A percentile compares a stretch with the other conserved stretches of the same genome.
These are phyloP conservation scores for Aethes cnicana DNA, from an alignment of 2,888 invertebrate genomes.

Conservation along the genomic window DNA sequence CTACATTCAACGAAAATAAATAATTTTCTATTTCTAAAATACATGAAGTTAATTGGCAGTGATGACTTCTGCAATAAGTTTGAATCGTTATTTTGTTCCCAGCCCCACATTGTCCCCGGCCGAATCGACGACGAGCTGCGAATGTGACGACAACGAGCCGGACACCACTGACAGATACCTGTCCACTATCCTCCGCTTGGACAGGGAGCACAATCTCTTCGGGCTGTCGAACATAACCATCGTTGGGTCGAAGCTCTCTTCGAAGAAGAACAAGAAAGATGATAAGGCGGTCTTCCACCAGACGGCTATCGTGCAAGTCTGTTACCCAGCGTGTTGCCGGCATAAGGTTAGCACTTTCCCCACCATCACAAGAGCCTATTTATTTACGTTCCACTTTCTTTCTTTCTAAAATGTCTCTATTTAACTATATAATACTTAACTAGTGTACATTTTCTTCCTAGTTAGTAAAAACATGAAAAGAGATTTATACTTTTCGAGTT, in stretches of 20 bases:
- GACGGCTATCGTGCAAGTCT: constrained; percentile 70
- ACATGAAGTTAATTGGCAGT: too few relatives aligned
- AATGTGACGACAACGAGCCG: constrained; percentile 40
- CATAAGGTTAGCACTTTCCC: constrained; percentile 61
- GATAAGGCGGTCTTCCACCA: constrained; percentile 66
- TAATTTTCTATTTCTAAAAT: too few relatives aligned
- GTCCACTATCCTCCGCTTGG: constrained; percentile 67
- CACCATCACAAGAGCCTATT: too few relatives aligned
- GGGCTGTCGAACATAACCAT: constrained; percentile 69
- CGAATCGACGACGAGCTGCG: constrained; percentile 49
- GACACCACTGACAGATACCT: constrained; percentile 55
- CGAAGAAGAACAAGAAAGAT: constrained; percentile 54
- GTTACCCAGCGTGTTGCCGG: constrained; percentile 57
- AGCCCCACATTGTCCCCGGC: constrained; percentile 58
- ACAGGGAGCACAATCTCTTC: constrained; percentile 73
- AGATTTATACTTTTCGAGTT: too few relatives aligned
- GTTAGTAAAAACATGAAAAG: too few relatives aligned
- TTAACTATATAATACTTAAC: too few relatives aligned
- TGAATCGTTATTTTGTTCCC: constrained; percentile 37
- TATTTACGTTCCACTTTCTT: too few relatives aligned
- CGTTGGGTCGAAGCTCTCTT: constrained; percentile 51
- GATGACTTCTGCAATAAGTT: too few relatives aligned
- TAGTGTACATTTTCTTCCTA: too few relatives aligned
- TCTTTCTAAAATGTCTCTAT: too few relatives aligned
- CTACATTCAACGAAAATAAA: too few relatives aligned